Evolutionary conservation across 2,113 vertebrate species (phyloP), one percentile per base, ranked within the genome.

Genomic region (Calcarius ornatus): DNA sequence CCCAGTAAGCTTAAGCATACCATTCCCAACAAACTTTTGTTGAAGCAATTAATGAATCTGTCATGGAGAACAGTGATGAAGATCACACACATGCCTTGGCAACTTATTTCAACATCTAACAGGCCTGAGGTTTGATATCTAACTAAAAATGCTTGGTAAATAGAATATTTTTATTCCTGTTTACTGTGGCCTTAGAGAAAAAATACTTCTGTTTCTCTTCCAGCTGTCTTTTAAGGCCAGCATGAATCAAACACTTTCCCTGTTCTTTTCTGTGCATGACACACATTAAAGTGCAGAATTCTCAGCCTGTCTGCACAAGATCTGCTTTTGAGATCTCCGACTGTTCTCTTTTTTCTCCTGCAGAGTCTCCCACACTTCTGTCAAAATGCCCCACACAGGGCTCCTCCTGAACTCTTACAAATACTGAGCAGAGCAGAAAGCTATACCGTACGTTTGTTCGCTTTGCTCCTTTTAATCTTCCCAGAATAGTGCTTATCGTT

Each of bases 401-500:
- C 37, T 57, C 38, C 54, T 53, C 71, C 80, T 50, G 31, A 83
- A 73, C 23, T 28, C 73, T 70, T 63, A 59, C 19, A 68, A 87
- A 75, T 54, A 47, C 78, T 71, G 81, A 93, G 82, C 60, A 54
- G 65, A 81, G 65, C 69, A 93, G 65, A 87, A 93, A 87, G 69
- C 53, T 81, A 37, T 5, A 77, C 63, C 0, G 0, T 43, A 30
- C 50, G 78, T 91, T 93, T 94, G 63, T 91, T 91, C 4, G 0
- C 65, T 91, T 84, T 75, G 60, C 69, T 80, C 59, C 72, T 90
- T 91, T 81, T 95, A 93, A 95, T 95, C 95, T 94, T 81, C 78
- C 73, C 73, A 75, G 85, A 81, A 42, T 50, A 90, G 65, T 2
- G 9, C 81, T 95, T 94, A 96, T 92, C 92, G 92, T 87, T 95